Conservation (phyloP, 1,140 invertebrate species). For the Alviniconcha marisindica region DNA sequence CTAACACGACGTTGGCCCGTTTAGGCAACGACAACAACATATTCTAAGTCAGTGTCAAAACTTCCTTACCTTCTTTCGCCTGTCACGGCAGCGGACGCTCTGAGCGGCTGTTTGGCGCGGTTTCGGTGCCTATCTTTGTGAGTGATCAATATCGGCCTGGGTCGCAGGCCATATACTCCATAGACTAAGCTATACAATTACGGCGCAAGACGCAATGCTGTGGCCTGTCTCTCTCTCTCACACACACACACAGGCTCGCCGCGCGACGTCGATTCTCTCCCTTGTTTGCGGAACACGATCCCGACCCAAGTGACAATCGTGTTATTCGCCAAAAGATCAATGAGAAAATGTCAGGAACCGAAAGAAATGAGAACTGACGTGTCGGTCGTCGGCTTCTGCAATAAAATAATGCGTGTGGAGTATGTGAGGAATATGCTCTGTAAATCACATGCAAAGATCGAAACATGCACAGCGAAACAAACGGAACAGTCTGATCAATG, state of each 20-base stretch:
- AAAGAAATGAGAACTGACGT: neutral
- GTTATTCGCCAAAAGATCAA: neutral
- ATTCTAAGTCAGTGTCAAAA: neutral
- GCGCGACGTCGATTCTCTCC: neutral
- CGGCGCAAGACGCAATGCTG: neutral
- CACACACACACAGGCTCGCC: neutral
- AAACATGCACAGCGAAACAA: neutral
- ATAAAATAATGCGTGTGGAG: neutral
- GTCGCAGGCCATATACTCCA: conserved; percentile 32
- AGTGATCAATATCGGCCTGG: conserved; percentile 29
- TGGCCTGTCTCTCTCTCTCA: neutral
- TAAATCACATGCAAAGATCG: neutral
- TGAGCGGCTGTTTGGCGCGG: conserved; percentile 25
- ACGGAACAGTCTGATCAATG: too few species aligned
- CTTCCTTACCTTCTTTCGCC: conserved; percentile 28
- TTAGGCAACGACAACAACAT: too few species aligned
- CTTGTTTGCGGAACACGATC: neutral
- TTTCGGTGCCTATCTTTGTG: conserved; percentile 25
- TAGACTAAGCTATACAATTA: conserved; percentile 26
- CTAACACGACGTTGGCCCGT: neutral
- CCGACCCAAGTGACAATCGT: neutral
- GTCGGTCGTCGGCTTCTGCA: neutral
- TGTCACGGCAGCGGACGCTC: neutral
- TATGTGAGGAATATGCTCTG: neutral
- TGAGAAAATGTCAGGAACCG: neutral